Base-by-base conservation (phyloP, 2,888 invertebrate species). In the Macrophya alboannulata region DNA sequence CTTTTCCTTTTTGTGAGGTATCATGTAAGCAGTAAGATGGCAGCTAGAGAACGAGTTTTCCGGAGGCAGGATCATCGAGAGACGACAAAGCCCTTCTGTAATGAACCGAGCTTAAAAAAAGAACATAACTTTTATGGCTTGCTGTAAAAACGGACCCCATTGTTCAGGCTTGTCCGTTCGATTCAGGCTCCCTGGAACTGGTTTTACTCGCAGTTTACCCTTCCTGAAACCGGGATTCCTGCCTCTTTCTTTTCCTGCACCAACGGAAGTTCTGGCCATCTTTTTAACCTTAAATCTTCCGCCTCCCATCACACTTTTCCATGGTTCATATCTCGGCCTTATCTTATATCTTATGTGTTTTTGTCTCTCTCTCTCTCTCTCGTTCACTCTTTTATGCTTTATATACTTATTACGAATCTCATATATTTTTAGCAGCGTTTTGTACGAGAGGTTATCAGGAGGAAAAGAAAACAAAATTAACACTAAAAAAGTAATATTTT, bases 61-160 rank as follows among this genome's bases (percentile, higher is more conserved):
- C 37, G 21, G 81, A 59, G 6, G n/a, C 62, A 25, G 62, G 81
- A 81, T 81, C 59, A 81, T n/a, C 81, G 51, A 31, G 37, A 37
- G 9, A 83, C 83, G 68, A 68, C 65, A 83, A 83, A 83, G 71
- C 51, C 68, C 43, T n/a, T 43, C 81, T 62, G 83, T 71, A 71
- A 65, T 48, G 83, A 83, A 83, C 65, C 65, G 48, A 45, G 83
- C 31, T 48, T 83, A 51, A 68, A 62, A 55, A 83, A 68, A 68
- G 83, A 25, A 68, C 83, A 10, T 68, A 83, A 83, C 83, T 83
- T 83, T 83, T 83, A 83, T 68, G 83, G 48, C 9, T 65, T 15
- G 83, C 83, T 83, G 68, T 83, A 83, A 83, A 83, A 83, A 71
- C 83, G 40, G 83, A 83, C 83, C 83, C 83, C 51, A 83, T 83